Evolutionary conservation across 2,797 vertebrate genomes (phyloP).

Genomic region (Megalops cyprinoides): DNA sequence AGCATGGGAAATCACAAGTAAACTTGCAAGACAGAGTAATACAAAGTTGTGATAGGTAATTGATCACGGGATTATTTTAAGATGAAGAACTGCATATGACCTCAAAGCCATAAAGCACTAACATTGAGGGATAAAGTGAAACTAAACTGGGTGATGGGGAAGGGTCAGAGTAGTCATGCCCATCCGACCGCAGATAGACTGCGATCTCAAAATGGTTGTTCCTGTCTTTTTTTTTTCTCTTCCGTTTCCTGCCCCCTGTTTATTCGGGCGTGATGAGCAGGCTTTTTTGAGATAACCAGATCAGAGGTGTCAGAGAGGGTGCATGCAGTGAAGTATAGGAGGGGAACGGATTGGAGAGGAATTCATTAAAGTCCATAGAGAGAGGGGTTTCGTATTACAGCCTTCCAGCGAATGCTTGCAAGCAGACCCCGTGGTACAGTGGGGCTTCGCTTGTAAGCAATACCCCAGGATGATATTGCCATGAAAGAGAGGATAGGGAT

Average conservation of each 20-base stretch:
- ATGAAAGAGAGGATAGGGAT: slow-evolving; percentile 72
- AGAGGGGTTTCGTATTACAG: slow-evolving; percentile 77
- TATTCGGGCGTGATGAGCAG: not conserved
- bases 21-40: no score
- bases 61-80: no score
- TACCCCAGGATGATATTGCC: slow-evolving; percentile 72
- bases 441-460: slow-evolving; percentile 60
- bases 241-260: not conserved
- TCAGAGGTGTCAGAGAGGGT: slow-evolving; percentile 45
- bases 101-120: no score
- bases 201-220: not conserved
- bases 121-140: slow-evolving; percentile 6
- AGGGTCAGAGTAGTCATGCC: not conserved
- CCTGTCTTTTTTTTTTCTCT: not conserved
- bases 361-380: slow-evolving; percentile 78
- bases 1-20: no score
- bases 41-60: no score
- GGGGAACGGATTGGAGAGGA: slow-evolving; percentile 68
- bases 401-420: slow-evolving; percentile 68
- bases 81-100: no score
- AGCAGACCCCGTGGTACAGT: slow-evolving; percentile 36
- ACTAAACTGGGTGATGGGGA: not conserved
- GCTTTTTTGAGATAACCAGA: slow-evolving; percentile 54
- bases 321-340: slow-evolving; percentile 50
- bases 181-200: not conserved